Base-by-base conservation (phyloP, 2,797 vertebrate species). In the Enteromius fasciolatus region DNA sequence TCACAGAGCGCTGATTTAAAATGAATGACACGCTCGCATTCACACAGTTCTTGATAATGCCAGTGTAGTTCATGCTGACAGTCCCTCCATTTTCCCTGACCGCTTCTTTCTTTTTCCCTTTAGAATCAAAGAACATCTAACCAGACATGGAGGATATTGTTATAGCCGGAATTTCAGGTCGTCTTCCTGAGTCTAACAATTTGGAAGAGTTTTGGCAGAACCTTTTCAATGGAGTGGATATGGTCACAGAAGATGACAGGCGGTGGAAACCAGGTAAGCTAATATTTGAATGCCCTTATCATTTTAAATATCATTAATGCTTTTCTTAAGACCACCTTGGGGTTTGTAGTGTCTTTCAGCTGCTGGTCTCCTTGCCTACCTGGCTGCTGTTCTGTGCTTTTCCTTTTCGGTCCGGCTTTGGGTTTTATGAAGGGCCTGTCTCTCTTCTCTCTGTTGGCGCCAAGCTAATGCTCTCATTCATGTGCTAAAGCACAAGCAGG, bases 171-270 rank as follows among this genome's bases (percentile, higher is more conserved):
- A 97, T 99, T 89, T 96, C 98, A 0, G 98, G 96, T 85, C 96
- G 94, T 72, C 93, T 96, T 91, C 98, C 92, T 8, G 98, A 98
- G 92, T 98, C 98, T 0, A 92, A 96, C 78, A 98, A 97, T 91
- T 87, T 99, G 89, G 91, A 98, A 84, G 97, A 99, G 89, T 99
- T 99, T 92, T 99, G 98, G 98, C 95, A 96, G 70, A 99, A 99
- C 89, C 95, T 99, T 86, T 92, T 98, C 48, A 95, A 94, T 67
- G 95, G 97, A 17, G 94, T 99, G 79, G 98, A 99, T 91, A 99
- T 99, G 98, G 97, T 99, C 85, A 99, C 97, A 14, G 98, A 99
- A 9, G 97, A 99, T 54, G 94, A 98, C 91, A 91, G 97, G 78
- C 92, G 98, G 63, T 99, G 98, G 98, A 98, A 97, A 83, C 95